Conservation (phyloP, 1,140 invertebrate genomes). For the Bombus pyrosoma region DNA sequence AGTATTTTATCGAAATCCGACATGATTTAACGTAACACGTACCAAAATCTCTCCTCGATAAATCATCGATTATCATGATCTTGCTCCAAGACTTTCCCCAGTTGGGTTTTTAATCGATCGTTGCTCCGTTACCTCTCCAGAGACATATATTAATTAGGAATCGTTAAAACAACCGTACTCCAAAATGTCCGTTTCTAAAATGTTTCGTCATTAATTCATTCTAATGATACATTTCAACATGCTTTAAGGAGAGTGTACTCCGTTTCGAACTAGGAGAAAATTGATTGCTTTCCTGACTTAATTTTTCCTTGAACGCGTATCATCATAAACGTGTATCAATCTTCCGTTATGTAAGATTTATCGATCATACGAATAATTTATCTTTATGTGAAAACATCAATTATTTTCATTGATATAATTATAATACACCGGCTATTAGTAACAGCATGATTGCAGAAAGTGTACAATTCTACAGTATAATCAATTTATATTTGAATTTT, state of each 20-base stretch:
- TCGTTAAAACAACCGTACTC: not conserved
- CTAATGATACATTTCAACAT: not conserved
- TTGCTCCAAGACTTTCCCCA: not conserved
- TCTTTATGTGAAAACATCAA: not conserved
- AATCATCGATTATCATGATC: conserved; percentile 5
- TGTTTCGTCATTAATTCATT: not conserved
- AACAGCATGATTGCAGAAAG: not conserved
- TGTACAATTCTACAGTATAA: not conserved
- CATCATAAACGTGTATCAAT: not conserved
- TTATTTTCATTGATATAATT: not conserved
- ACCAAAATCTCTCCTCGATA: not conserved
- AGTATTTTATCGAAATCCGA: not conserved
- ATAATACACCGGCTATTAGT: not conserved
- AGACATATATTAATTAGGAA: conserved; percentile 6
- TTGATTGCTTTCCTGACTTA: not conserved
- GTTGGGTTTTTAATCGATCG: not conserved
- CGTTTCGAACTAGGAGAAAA: not conserved
- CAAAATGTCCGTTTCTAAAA: not conserved
- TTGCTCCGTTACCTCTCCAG: not conserved
- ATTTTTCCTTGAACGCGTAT: not conserved
- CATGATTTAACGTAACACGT: not conserved
- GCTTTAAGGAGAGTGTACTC: not conserved
- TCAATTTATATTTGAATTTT: not conserved
- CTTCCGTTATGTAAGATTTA: not conserved
- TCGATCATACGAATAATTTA: not conserved